Evolutionary conservation across 2,113 vertebrate genomes (phyloP), one percentile per base, ranked within the genome.

Genomic region (Mesitornis unicolor): DNA sequence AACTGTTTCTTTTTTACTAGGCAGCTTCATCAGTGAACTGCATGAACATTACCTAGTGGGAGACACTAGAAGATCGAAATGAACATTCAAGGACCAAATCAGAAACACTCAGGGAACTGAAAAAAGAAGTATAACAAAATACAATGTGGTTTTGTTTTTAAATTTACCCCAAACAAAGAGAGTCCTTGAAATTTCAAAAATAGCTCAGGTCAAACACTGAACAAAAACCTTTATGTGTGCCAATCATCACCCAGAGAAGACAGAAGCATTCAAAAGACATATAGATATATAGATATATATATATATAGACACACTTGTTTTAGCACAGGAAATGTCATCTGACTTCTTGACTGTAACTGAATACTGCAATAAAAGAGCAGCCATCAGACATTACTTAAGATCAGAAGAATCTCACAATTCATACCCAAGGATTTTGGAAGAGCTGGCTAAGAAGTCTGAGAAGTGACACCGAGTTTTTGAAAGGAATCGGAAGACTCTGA

Each of bases 271-370:
- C 64, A 63, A 16, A 73, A 82, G 73, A 76, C 43, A 89, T 21
- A 77, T 10, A 51, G 9, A 51, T 51, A 51, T 8, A 69, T 2
- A 75, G 1, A 67, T 0, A 85, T 0, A 68, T 4, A 26, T 25
- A 48, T 22, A 40, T 25, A 64, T 7, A 50, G 38, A 54, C 19
- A 70, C 25, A 48, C 74, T 96, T 78, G 31, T 65, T 95, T 86
- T 92, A 95, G 85, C 64, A 90, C 79, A 84, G 71, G 87, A 96
- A 84, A 61, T 59, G 38, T 95, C 63, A 80, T 84, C 74, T 93
- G 83, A 92, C 92, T 86, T 93, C 82, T 87, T 63, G 71, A 95
- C 90, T 70, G 92, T 74, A 95, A 95, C 85, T 24, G 35, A 96
- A 93, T 33, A 77, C 42, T 1, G 35, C 69, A 94, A 59, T 92